A percentile compares a stretch with the other conserved stretches of the same genome.
Conservation (phyloP, 1,140 invertebrate species). For the Cotesia chilonis region DNA sequence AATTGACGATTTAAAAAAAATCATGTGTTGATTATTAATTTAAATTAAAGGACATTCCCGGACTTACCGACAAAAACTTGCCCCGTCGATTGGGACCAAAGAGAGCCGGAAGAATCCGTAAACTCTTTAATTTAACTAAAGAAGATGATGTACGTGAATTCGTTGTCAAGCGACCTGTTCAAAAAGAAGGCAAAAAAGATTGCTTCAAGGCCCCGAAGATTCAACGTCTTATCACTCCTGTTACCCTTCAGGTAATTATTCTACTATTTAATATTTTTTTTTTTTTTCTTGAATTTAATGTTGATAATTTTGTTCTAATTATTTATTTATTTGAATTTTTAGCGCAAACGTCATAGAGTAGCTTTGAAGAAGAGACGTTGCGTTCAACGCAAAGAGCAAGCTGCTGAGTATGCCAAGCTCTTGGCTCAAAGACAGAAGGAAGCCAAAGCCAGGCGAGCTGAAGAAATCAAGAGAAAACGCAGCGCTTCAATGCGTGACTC, state of each 20-base stretch:
- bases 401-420: conserved; percentile 94
- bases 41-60: conserved; percentile 86
- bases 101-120: conserved; percentile 96
- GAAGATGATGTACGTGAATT: conserved; percentile 98
- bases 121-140: conserved; percentile 96
- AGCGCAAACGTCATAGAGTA: conserved; percentile 91
- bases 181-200: conserved; percentile 89
- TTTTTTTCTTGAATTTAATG: conserved; percentile 12
- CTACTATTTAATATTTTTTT: conserved; percentile 1
- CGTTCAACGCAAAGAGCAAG: conserved; percentile 86
- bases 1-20: neutral
- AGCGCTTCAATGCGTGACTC: conserved; percentile 83
- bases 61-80: conserved; percentile 93
- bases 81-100: conserved; percentile 98
- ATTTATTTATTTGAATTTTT: conserved; percentile 50
- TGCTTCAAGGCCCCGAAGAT: conserved; percentile 96
- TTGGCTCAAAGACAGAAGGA: conserved; percentile 96
- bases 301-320: conserved; percentile 20
- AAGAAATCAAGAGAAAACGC: conserved; percentile 78
- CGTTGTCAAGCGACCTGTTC: conserved; percentile 91
- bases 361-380: conserved; percentile 93
- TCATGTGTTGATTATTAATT: conserved; percentile 33
- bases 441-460: conserved; percentile 85
- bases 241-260: conserved; percentile 79
- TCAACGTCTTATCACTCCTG: conserved; percentile 96